Evolutionary conservation across 2,113 vertebrate species (phyloP), one percentile per base, ranked within the genome.

Genomic region (Macaca nemestrina): DNA sequence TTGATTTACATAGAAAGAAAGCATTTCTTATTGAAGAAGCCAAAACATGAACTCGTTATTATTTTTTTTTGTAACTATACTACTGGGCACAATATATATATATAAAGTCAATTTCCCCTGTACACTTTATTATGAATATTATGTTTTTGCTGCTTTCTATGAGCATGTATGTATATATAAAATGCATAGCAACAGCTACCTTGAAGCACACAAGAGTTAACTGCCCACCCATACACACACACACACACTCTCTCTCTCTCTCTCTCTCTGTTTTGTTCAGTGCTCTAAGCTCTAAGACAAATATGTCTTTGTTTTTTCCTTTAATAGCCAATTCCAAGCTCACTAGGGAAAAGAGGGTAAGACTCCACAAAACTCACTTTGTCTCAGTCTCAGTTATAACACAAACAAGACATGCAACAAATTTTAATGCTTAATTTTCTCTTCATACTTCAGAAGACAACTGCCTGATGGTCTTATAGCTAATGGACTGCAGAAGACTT

Each of bases 311-410:
- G 97, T 98, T 98, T 98, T 97, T 98, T 98, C 98, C 98, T 99
- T 99, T 98, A 98, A 99, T 99, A 99, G 98, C 98, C 97, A 97
- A 98, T 99, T 99, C 98, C 98, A 98, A 98, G 97, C 94, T 98
- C 97, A 97, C 95, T 97, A 85, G 96, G 95, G 94, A 98, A 98
- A 97, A 98, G 84, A 98, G 93, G 96, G 95, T 96, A 90, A 80
- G 95, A 94, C 84, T 95, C n/a, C 50, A 97, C 98, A 98, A 98
- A 98, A 98, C 95, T 97, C 87, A 92, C 95, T 98, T 98, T 98
- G 98, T 98, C 84, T 98, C 93, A 93, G 83, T 93, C 81, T 97
- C 85, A 97, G 92, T 96, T 91, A 30, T 85, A 98, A 96, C 95
- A 97, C 82, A 98, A 98, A 97, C 86, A 85, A 94, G 90, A 76